Base-by-base conservation (phyloP, 2,888 invertebrate species). In the Electrophaes corylata region DNA sequence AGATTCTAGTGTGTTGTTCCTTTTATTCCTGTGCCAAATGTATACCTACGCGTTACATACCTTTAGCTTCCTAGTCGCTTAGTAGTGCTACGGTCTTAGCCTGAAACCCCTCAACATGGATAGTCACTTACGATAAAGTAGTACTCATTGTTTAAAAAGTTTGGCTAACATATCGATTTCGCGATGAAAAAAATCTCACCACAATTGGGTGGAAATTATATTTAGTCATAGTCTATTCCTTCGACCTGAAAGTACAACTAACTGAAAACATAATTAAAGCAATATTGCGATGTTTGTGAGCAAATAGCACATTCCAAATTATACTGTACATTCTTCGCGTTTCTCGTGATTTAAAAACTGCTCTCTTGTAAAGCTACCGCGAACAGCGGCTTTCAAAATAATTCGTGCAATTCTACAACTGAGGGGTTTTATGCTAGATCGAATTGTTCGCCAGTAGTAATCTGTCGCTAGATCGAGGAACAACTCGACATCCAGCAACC, bases 401-500 rank as follows among this genome's bases (percentile, higher is more conserved):
- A 23, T 23, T 5, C 1, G 6, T 4, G 5, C n/a, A 31, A 31
- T 31, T 6, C 35, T 14, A 12, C 26, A 10, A 31, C 6, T 23
- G 20, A 23, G 45, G 47, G 54, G 41, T 54, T 54, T 41, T 47
- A 43, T 16, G 55, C 26, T 14, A 53, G 12, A 35, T 19, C 19
- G 40, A 33, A 54, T 62, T 65, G 64, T 26, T 67, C 37, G 63
- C 67, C 67, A 75, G 69, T 68, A 64, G 73, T 57, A 66, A 23
- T 59, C 51, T 64, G 75, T 68, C 73, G 64, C 60, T 86, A 92
- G 92, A 84, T 92, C 92, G 56, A 84, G 92, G 49, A 92, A 92
- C 77, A 93, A 94, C 80, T 94, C 93, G 45, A 93, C 94, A 61
- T 94, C 94, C 57, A 92, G 93, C 72, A 93, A 94, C 81, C 92